A percentile compares a stretch with the other conserved stretches of the same genome.
Conservation (phyloP, 2,888 invertebrate genomes). For the Hyposoter dolosus region DNA sequence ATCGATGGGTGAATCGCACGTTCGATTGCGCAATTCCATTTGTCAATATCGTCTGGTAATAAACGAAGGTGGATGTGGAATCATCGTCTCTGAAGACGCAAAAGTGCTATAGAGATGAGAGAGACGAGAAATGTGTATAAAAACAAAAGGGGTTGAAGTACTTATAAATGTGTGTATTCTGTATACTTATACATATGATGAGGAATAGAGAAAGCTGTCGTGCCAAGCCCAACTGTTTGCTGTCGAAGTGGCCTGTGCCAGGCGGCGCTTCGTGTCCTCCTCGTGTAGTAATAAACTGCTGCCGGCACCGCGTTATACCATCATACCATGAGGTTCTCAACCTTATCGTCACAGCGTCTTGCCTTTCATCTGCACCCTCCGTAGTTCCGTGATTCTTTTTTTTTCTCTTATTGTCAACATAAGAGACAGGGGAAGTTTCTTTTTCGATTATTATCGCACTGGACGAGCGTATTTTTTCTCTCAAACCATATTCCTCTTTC, state of each 20-base stretch:
- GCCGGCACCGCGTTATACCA: slow-evolving; percentile 70
- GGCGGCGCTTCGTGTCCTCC: slow-evolving; percentile 78
- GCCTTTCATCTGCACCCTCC: slow-evolving; percentile 23
- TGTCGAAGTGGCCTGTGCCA: slow-evolving; percentile 81
- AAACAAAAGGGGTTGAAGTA: slow-evolving; percentile 26
- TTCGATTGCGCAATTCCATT: slow-evolving; percentile 10
- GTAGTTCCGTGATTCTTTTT: slow-evolving; percentile 26
- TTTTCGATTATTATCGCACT: slow-evolving; percentile 3
- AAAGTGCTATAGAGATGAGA: slow-evolving; percentile 31
- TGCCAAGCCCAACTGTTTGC: slow-evolving; percentile 80
- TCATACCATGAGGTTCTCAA: slow-evolving; percentile 77
- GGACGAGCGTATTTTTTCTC: background rate
- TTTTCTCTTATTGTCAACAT: slow-evolving; percentile 62
- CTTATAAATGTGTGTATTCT: slow-evolving; percentile 23
- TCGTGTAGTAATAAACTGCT: slow-evolving; percentile 79
- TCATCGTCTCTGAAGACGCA: slow-evolving; percentile 28
- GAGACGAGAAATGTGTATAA: slow-evolving; percentile 41
- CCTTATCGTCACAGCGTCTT: slow-evolving; percentile 64
- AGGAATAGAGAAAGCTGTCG: slow-evolving; percentile 74
- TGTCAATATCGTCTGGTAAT: slow-evolving; percentile 55
- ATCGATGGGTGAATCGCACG: background rate
- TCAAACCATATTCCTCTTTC: background rate
- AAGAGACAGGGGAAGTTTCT: slow-evolving; percentile 66
- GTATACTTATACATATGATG: slow-evolving; percentile 23
- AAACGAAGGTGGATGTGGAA: slow-evolving; percentile 40